These are phyloP conservation scores for Drosophila lutescens DNA, from an alignment of 2,888 invertebrate species.

Conservation along the genomic window DNA sequence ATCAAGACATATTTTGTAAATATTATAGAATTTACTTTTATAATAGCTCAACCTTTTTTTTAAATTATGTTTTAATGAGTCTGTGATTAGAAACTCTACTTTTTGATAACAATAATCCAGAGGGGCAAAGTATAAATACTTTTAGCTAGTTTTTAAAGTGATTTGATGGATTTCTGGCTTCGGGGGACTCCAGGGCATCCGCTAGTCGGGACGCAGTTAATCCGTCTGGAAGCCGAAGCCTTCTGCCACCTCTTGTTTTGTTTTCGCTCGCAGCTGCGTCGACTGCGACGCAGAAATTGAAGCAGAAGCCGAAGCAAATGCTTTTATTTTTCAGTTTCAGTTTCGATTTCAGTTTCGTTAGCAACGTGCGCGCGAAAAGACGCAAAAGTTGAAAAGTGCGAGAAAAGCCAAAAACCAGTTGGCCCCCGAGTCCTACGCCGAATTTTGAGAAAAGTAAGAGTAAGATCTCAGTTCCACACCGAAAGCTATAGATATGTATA, in stretches of 20 bases:
- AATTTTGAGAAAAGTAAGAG: constrained; percentile 41
- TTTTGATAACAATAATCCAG: too few species aligned
- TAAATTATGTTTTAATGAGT: too few species aligned
- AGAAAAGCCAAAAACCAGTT: constrained; percentile 11
- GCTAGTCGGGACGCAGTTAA: constrained; percentile 14
- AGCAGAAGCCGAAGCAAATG: constrained; percentile 41
- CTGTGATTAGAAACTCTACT: too few species aligned
- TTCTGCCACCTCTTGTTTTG: constrained; percentile 31
- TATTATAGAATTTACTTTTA: too few species aligned
- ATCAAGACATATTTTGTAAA: too few species aligned
- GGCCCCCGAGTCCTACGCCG: constrained; percentile 22
- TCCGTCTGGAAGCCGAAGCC: constrained; percentile 10
- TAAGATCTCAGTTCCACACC: constrained; percentile 1
- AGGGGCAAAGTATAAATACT: too few species aligned
- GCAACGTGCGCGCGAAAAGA: constrained; percentile 77
- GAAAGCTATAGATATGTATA: constrained; percentile 12
- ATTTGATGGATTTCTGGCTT: not conserved
- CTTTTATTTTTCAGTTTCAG: constrained; percentile 49
- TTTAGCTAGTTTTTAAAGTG: not conserved
- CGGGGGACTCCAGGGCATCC: not conserved
- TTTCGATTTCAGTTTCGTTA: constrained; percentile 78
- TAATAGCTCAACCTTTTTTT: too few species aligned
- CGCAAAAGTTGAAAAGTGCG: constrained; percentile 49
- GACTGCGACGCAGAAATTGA: constrained; percentile 2
- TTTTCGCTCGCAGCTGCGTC: constrained; percentile 26